These are phyloP conservation scores for Chlorocebus sabaeus DNA, from an alignment of 2,113 vertebrate genomes.

Conservation along the genomic window DNA sequence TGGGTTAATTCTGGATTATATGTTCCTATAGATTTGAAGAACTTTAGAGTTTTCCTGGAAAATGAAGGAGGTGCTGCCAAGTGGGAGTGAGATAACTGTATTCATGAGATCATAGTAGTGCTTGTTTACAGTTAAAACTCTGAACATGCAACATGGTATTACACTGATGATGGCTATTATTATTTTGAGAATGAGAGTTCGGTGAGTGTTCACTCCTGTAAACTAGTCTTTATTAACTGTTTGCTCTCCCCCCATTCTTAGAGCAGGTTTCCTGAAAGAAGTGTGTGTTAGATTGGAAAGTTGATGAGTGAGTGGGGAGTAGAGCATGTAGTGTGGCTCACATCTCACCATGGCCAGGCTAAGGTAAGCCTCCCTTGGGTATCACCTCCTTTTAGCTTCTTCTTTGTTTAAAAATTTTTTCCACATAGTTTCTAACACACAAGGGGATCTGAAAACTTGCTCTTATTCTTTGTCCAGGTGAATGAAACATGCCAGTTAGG, in stretches of 20 bases:
- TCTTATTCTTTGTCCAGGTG: background rate
- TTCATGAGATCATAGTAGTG: background rate
- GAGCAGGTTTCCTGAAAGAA: background rate
- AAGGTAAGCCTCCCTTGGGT: background rate
- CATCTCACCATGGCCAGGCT: background rate
- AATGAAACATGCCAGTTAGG: background rate
- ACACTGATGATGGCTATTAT: background rate
- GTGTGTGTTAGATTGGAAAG: background rate
- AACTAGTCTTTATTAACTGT: background rate
- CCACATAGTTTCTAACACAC: background rate
- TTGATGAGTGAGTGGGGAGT: background rate
- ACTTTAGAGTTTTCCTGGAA: slow-evolving; percentile 39
- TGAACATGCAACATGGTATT: background rate
- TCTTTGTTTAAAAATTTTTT: background rate
- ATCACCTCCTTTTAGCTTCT: background rate
- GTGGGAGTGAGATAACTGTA: background rate
- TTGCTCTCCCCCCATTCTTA: background rate
- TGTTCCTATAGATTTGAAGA: slow-evolving; percentile 28
- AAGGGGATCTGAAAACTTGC: background rate
- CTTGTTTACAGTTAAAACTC: background rate
- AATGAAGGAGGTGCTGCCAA: background rate
- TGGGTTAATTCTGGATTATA: background rate
- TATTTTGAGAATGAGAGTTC: background rate
- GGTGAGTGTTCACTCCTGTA: background rate
- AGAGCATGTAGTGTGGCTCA: background rate